These are phyloP conservation scores for Mormyrus iriodes DNA, from an alignment of 2,113 vertebrate genomes.

Conservation along the genomic window DNA sequence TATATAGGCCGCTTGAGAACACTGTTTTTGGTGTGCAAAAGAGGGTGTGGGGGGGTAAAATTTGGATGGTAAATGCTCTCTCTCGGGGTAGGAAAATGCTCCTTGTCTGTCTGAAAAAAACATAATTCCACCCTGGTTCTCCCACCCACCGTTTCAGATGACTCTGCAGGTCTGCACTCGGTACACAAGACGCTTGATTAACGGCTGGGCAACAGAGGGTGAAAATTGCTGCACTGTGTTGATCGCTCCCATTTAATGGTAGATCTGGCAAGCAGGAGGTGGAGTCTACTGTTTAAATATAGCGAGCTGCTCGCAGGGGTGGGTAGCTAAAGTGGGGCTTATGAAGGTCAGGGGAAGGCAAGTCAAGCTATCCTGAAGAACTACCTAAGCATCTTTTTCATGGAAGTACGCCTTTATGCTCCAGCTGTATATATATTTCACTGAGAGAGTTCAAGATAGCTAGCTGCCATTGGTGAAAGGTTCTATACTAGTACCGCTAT, in stretches of 20 bases:
- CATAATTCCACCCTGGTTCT: background rate
- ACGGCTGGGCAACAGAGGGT: background rate
- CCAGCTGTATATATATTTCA: background rate
- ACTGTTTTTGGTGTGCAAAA: background rate
- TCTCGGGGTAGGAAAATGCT: background rate
- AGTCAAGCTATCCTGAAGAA: background rate
- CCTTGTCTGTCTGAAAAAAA: background rate
- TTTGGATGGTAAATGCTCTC: background rate
- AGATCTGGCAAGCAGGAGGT: background rate
- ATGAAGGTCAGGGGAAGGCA: background rate
- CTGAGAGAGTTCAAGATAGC: background rate
- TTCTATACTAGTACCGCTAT: background rate
- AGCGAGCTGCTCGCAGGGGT: background rate
- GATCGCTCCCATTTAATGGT: background rate
- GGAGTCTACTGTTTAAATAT: background rate
- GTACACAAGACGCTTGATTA: slow-evolving; percentile 12
- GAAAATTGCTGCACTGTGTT: background rate
- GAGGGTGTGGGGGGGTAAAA: background rate
- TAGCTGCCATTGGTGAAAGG: background rate
- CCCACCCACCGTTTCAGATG: background rate
- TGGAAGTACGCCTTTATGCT: background rate
- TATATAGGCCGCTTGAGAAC: background rate
- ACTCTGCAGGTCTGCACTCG: background rate
- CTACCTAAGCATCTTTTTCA: background rate
- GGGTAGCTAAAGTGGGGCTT: background rate